Evolutionary conservation across 2,113 vertebrate genomes (phyloP).

Genomic region (Semnornis frantzii): DNA sequence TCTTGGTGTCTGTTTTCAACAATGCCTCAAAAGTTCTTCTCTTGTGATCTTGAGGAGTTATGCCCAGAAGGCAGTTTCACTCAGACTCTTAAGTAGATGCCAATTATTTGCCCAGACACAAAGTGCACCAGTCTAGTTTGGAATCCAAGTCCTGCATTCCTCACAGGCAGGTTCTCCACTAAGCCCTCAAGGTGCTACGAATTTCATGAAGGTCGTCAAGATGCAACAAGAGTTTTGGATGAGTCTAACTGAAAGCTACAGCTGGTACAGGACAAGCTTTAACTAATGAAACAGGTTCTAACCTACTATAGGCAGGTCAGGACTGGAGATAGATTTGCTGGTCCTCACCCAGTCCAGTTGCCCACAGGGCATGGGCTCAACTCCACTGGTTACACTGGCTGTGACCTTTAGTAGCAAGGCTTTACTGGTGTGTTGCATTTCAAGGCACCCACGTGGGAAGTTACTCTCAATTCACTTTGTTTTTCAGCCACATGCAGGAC

Average conservation of each 20-base stretch:
- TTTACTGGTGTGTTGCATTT: neutral
- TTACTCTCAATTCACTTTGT: rapidly evolving
- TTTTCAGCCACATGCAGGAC: neutral
- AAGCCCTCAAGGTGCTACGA: neutral
- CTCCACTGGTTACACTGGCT: neutral
- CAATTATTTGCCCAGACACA: neutral
- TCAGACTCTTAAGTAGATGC: neutral
- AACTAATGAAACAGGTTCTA: neutral
- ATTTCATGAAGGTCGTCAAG: neutral
- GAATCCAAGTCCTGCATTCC: neutral
- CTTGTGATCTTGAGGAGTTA: neutral
- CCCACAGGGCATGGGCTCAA: neutral
- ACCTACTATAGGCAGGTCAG: neutral
- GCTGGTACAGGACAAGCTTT: neutral
- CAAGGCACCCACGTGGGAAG: rapidly evolving
- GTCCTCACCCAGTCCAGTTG: neutral
- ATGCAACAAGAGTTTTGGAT: neutral
- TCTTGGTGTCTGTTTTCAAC: neutral
- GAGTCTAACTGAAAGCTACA: neutral
- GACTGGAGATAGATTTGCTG: neutral
- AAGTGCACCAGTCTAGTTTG: neutral
- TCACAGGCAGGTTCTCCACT: neutral
- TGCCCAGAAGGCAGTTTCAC: neutral
- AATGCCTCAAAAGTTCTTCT: neutral
- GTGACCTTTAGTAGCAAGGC: neutral